Conservation (phyloP, 2,888 invertebrate genomes). For the Cecidostiba fungosa region DNA sequence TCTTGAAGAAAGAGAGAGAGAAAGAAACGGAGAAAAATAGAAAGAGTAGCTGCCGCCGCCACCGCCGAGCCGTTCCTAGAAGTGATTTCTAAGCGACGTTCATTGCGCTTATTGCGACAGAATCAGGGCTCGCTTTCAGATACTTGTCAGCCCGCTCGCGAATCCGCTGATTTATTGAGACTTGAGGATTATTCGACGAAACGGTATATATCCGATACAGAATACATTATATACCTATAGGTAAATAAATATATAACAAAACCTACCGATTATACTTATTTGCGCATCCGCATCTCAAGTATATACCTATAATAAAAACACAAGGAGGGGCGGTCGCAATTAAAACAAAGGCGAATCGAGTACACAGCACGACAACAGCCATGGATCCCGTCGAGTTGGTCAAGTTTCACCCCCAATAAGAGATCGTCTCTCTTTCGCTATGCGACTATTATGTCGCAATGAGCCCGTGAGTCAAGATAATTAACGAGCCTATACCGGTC, state of each 20-base stretch:
- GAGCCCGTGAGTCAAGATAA: background rate
- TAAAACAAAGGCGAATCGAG: constrained; percentile 25
- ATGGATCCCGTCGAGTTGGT: constrained; percentile 13
- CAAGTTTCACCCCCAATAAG: constrained; percentile 50
- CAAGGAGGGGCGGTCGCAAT: background rate
- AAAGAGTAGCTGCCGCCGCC: background rate
- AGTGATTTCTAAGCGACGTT: constrained; percentile 51
- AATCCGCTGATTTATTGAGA: constrained; percentile 36
- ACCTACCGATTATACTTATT: no score
- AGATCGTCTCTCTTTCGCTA: background rate
- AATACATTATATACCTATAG: background rate
- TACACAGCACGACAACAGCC: background rate
- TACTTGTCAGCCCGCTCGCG: constrained; percentile 16
- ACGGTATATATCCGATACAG: background rate
- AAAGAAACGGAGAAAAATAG: constrained; percentile 39
- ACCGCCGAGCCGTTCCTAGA: constrained; percentile 32
- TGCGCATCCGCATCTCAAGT: no score
- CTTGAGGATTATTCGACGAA: background rate
- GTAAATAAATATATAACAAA: background rate
- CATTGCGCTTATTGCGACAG: constrained; percentile 51
- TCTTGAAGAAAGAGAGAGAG: constrained; percentile 25
- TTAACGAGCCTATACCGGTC: constrained; percentile 27
- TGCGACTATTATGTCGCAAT: constrained; percentile 39
- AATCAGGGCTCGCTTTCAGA: constrained; percentile 42
- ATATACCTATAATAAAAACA: background rate